Base-by-base conservation (phyloP, 2,888 invertebrate genomes). In the Caenorhabditis doughertyi region DNA sequence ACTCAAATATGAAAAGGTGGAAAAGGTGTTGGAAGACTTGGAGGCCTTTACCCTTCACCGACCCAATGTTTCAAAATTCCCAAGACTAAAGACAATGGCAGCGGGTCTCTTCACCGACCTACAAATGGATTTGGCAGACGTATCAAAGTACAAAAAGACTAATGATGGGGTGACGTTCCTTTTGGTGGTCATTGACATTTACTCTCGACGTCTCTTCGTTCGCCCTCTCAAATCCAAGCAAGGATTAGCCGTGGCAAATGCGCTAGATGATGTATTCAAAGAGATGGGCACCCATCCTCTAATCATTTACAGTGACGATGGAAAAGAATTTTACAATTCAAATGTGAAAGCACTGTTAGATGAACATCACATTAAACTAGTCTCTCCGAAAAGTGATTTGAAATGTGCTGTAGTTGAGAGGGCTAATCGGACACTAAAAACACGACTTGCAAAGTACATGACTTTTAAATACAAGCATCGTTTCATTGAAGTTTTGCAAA, bases 371-470 rank as follows among this genome's bases (percentile, higher is more conserved):
- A 32, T 65, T 2, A 32, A 32, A 8, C 53, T 53, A 25, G 32
- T 47, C 7, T 67, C 67, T 13, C 67, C 67, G 16, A 67, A 67
- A 47, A 49, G 32, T 23, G 65, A 58, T n/a, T 5, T 51, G 13
- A 65, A 65, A 25, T 67, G 67, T 53, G 51, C 29, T 2, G 21
- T 53, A 9, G 53, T 53, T 2, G 67, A 67, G 13, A 21, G 67
- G 9, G 53, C 67, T 3, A 67, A 53, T 21, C 21, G 67, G 0
- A 67, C 67, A 0, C 39, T 67, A 7, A 67, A 67, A 39, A 67
- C 67, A 3, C 35, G 67, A 23, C 18, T 67, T 23, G 67, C 67
- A 53, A 67, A 67, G 25, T 67, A 67, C 53, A 67, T 67, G 53
- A 53, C 67, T 0, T 7, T 2, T 3, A 67, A 67, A 21, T 39